Percentiles rank a stretch among this genome's conserved stretches.
These are phyloP conservation scores for Disparrhopalites patrizii DNA, from an alignment of 2,888 invertebrate species.

Conservation along the genomic window DNA sequence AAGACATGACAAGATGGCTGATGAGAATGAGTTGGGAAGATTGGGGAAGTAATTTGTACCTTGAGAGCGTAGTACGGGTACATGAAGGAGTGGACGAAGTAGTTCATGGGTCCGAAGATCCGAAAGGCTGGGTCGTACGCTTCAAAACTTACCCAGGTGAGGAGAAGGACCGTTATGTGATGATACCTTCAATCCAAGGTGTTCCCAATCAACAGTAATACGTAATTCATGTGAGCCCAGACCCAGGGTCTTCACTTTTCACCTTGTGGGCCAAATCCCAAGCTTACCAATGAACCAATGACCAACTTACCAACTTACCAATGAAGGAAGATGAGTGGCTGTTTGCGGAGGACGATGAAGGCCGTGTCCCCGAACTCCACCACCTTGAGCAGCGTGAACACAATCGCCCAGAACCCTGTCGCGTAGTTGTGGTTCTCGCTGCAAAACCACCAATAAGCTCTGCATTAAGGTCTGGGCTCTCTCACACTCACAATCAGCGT, in stretches of 20 bases:
- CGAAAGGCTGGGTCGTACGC: slow-evolving; percentile 40
- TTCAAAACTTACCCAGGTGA: slow-evolving; percentile 41
- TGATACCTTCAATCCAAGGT: slow-evolving; percentile 37
- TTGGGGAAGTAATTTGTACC: no score
- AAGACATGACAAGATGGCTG: no score
- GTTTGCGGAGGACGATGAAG: slow-evolving; percentile 25
- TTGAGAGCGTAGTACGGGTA: slow-evolving; percentile 37
- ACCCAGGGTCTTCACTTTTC: not conserved
- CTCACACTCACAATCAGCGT: no score
- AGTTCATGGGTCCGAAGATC: slow-evolving; percentile 43
- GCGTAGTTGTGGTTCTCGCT: slow-evolving; percentile 27
- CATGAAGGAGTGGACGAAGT: slow-evolving; percentile 42
- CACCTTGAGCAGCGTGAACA: slow-evolving; percentile 23
- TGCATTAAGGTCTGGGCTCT: no score
- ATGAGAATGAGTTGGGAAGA: no score
- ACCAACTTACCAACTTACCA: no score
- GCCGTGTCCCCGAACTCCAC: slow-evolving; percentile 26
- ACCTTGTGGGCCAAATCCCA: no score
- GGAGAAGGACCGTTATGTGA: slow-evolving; percentile 42
- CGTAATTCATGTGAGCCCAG: not conserved
- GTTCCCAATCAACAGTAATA: not conserved
- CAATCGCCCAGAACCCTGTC: slow-evolving; percentile 27
- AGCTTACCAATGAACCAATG: no score
- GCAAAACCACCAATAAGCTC: no score
- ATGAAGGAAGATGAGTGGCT: slow-evolving; percentile 24